phyloP scores from a whole-genome alignment of 37 sponge, comb jelly and placozoan genomes.

The Amphimedon queenslandica region DNA sequence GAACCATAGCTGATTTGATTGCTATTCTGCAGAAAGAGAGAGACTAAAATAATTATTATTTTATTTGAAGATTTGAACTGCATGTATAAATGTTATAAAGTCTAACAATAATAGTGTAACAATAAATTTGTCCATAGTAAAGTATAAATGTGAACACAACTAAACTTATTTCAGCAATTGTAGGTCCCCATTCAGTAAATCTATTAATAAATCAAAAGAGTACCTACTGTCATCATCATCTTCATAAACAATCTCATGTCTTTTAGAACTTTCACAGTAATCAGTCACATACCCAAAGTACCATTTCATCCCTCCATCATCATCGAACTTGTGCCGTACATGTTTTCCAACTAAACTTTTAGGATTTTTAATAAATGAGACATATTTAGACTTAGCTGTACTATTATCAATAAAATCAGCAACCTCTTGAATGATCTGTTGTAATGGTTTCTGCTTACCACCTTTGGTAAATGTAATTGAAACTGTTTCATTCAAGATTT shows the following conservation, averaged over 20 bases:
- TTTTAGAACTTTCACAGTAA: slow-evolving; percentile 18
- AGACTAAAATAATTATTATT: too few species aligned
- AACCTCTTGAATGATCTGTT: slow-evolving; percentile 13
- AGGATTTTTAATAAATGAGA: background rate
- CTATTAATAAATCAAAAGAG: slow-evolving; percentile 15
- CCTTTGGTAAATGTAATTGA: background rate
- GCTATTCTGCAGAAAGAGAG: too few species aligned
- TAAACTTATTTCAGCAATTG: too few species aligned
- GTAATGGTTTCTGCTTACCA: slow-evolving; percentile 17
- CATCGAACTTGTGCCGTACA: slow-evolving; percentile 16
- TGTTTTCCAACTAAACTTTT: slow-evolving; percentile 1
- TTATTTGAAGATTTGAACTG: too few species aligned
- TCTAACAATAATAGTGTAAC: too few species aligned
- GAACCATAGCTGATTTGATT: too few species aligned
- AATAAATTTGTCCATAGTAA: too few species aligned
- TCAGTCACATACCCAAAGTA: slow-evolving; percentile 7
- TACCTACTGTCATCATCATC: slow-evolving; percentile 15
- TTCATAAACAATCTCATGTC: slow-evolving; percentile 39
- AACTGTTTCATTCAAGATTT: background rate
- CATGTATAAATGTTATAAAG: too few species aligned
- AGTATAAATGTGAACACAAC: too few species aligned
- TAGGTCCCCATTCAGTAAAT: slow-evolving; percentile 8
- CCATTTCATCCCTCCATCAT: slow-evolving; percentile 8
- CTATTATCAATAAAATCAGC: background rate
- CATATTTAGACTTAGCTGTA: background rate